These are phyloP conservation scores for Drosophila teissieri DNA, from an alignment of 1,140 invertebrate genomes.

Conservation along the genomic window DNA sequence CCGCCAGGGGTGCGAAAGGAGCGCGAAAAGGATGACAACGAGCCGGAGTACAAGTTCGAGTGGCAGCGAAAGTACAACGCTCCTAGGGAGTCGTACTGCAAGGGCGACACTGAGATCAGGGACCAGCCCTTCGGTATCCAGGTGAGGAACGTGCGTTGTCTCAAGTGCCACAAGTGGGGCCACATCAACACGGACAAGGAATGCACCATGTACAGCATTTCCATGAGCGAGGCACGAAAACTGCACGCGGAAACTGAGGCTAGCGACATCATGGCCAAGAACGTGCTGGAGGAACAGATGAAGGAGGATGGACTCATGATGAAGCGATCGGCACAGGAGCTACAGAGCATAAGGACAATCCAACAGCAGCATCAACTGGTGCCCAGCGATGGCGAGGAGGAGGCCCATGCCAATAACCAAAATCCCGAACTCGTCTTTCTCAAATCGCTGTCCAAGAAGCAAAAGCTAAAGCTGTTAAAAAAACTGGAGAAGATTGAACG, in stretches of 20 bases:
- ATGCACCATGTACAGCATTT: conserved; percentile 96
- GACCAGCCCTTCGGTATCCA: conserved; percentile 99
- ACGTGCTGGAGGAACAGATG: conserved; percentile 94
- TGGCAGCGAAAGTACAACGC: conserved; percentile 99
- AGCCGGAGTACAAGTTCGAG: conserved; percentile 99
- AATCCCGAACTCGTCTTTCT: conserved; percentile 87
- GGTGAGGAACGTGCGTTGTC: conserved; percentile 98
- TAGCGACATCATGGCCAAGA: conserved; percentile 87
- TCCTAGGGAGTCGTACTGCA: conserved; percentile 98
- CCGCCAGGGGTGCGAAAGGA: conserved; percentile 97
- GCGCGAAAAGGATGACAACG: conserved; percentile 95
- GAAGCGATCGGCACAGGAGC: conserved; percentile 89
- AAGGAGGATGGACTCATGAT: conserved; percentile 95
- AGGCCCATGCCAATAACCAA: conserved; percentile 81
- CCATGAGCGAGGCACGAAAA: conserved; percentile 88
- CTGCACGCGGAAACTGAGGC: conserved; percentile 86
- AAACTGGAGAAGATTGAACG: conserved; percentile 92
- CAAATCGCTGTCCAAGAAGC: conserved; percentile 92
- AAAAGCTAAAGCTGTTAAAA: conserved; percentile 96
- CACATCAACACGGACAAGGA: conserved; percentile 99
- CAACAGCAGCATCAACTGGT: conserved; percentile 83
- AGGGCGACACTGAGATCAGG: conserved; percentile 97
- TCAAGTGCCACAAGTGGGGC: conserved; percentile 99
- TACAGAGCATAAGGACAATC: conserved; percentile 78
- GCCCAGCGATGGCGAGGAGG: conserved; percentile 86